Evolutionary conservation across 2,113 vertebrate species (phyloP), one percentile per base, ranked within the genome.

Genomic region (Carassius carassius): DNA sequence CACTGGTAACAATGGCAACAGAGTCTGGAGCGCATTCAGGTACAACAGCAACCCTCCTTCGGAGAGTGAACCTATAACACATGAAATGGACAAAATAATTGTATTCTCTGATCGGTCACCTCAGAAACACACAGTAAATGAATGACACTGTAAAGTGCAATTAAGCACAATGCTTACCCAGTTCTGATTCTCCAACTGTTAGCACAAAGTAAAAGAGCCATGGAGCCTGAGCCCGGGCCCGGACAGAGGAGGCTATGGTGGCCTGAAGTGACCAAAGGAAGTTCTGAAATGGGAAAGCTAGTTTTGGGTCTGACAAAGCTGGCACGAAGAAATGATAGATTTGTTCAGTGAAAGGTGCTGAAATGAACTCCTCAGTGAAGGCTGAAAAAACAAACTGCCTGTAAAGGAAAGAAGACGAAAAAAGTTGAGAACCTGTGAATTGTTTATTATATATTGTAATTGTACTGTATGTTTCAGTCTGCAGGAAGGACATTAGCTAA

Each of bases 121-220:
- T 9, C 7, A 7, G 17, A 8, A 16, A 14, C 25, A 14, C 62
- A 32, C 1, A 35, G 19, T 41, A 70, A n/a, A 72, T 37, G 41
- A 72, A 19, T 41, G 10, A 72, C 21, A 5, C 17, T 21, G 10
- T 72, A 4, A 17, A 21, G 35, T 72, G 21, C 37, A 41, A 41
- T 72, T 51, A n/a, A 9, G 35, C 72, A 86, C 25, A 21, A 19
- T 12, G 32, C 96, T 89, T 90, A 99, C 98, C 95, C 87, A 99
- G 90, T 16, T 95, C 93, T 1, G 93, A 96, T 91, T 98, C 97
- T 44, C 97, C 98, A 60, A 94, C 95, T 70, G 95, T 96, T 81
- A 99, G 94, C 77, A 98, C 97, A 78, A 98, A 97, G 92, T 98
- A 99, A 88, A 99, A 96, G 81, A 99, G 95, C 97, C 98, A 98